Evolutionary conservation across 2,113 vertebrate genomes (phyloP).

Genomic region (Ctenodactylus gundi): DNA sequence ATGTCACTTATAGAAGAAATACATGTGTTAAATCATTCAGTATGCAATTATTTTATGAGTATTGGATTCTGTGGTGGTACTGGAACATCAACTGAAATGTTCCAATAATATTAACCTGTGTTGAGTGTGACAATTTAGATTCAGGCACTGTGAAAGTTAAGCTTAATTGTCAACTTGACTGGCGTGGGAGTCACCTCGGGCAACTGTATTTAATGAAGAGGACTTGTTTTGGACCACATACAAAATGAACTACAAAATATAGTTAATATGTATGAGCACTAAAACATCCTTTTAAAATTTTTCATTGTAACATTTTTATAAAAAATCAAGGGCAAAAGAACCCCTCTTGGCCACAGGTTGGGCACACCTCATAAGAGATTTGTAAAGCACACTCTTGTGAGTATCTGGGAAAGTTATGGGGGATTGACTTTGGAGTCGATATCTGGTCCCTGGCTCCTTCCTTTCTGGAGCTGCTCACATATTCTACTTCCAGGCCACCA

Average conservation of each 20-base stretch:
- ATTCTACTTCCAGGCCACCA: neutral
- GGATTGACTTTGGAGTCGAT: neutral
- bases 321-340: no score
- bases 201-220: no score
- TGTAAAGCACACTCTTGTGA: neutral
- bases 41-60: neutral
- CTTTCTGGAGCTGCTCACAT: neutral
- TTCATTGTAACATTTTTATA: no score
- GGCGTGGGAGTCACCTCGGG: neutral
- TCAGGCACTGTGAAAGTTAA: neutral
- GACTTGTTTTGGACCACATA: no score
- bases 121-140: neutral
- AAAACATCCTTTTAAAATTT: no score
- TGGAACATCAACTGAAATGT: neutral
- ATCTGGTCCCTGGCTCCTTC: neutral
- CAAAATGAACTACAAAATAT: no score
- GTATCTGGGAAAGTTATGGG: neutral
- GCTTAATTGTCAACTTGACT: neutral
- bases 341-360: no score
- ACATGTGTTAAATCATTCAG: neutral
- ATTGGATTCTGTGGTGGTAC: neutral
- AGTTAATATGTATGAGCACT: no score
- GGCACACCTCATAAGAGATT: no score
- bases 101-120: neutral
- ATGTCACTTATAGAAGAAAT: neutral